phyloP scores from a whole-genome alignment of 2,797 vertebrate genomes.

The Todus mexicanus region DNA sequence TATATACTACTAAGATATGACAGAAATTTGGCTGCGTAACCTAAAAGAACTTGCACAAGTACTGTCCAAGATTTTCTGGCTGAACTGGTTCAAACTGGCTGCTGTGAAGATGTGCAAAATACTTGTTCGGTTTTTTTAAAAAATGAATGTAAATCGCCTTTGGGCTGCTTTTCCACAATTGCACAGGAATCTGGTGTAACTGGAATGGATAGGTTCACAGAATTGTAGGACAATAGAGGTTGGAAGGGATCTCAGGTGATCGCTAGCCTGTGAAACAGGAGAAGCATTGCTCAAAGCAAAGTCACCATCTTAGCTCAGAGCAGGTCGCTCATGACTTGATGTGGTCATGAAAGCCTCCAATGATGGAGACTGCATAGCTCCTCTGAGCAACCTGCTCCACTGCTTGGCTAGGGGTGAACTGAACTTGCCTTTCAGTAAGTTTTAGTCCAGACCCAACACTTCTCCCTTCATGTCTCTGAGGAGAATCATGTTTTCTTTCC shows the following conservation, averaged over 20 bases:
- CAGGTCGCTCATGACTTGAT: not conserved
- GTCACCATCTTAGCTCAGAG: not conserved
- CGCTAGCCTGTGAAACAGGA: not conserved
- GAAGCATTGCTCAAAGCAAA: not conserved
- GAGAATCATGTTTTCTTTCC: not conserved
- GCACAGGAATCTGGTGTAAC: not conserved
- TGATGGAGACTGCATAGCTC: not conserved
- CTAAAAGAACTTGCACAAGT: not conserved
- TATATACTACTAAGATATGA: not conserved
- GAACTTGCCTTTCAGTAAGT: not conserved
- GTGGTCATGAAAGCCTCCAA: rapidly evolving
- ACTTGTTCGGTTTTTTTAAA: no score
- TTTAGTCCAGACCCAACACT: not conserved
- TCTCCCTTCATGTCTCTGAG: not conserved
- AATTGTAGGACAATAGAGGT: not conserved
- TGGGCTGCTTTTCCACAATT: not conserved
- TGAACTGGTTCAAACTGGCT: not conserved
- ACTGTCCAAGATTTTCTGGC: not conserved
- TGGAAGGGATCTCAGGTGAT: not conserved
- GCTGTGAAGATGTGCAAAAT: not conserved
- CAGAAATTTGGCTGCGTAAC: not conserved
- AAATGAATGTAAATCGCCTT: not conserved
- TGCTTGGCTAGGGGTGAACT: not conserved
- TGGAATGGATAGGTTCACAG: not conserved
- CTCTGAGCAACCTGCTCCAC: not conserved